A percentile compares a stretch with the other conserved stretches of the same genome.
Evolutionary conservation across 2,888 invertebrate species (phyloP).

Genomic region (Troides aeacus): DNA sequence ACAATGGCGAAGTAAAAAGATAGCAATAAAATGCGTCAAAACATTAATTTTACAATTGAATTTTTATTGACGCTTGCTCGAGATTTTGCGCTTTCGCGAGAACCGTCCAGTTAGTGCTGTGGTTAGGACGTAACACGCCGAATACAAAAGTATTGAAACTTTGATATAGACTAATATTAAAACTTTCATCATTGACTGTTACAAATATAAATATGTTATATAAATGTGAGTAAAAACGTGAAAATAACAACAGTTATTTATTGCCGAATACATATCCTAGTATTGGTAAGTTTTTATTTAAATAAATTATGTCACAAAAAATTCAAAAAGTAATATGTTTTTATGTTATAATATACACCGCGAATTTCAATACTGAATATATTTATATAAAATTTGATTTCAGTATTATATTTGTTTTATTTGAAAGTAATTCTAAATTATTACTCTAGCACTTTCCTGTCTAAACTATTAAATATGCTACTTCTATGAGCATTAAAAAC

Average conservation of each 20-base stretch:
- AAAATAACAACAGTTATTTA: constrained; percentile 1
- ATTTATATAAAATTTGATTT: too few relatives aligned
- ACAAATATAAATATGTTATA: neutral
- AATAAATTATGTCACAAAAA: too few relatives aligned
- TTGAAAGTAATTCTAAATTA: too few relatives aligned
- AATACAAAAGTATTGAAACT: neutral
- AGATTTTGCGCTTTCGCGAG: constrained; percentile 27
- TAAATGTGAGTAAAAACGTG: neutral
- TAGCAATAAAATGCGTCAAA: constrained; percentile 18
- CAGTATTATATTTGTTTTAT: too few relatives aligned
- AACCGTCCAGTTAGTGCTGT: constrained; percentile 11
- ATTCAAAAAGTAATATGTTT: too few relatives aligned
- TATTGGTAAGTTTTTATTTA: too few relatives aligned
- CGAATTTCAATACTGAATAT: too few relatives aligned
- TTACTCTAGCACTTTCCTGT: too few relatives aligned
- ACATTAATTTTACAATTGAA: constrained; percentile 21
- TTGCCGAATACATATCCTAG: neutral
- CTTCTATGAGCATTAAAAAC: too few relatives aligned
- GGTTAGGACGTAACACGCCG: constrained; percentile 10
- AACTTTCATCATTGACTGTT: neutral
- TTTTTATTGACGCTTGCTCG: constrained; percentile 21
- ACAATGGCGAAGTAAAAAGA: constrained; percentile 23
- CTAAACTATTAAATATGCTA: too few relatives aligned
- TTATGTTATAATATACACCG: too few relatives aligned
- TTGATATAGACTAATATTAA: neutral